These are phyloP conservation scores for Apodemia zela DNA, from an alignment of 2,888 invertebrate species.

Conservation along the genomic window DNA sequence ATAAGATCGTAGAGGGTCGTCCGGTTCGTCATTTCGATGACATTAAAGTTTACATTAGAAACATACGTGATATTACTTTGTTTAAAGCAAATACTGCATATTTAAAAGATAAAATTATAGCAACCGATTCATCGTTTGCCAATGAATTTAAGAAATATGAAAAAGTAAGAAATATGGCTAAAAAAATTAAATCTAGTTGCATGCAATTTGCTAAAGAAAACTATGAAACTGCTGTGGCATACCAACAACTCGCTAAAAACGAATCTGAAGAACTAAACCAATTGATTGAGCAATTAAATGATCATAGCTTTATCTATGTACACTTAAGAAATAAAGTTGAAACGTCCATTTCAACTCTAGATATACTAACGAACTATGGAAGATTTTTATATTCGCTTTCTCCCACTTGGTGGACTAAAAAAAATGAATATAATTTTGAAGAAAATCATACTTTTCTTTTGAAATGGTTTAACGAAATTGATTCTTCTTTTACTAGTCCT, in stretches of 20 bases:
- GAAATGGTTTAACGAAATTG: slow-evolving; percentile 16
- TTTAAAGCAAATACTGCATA: slow-evolving; percentile 39
- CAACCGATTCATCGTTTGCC: slow-evolving; percentile 31
- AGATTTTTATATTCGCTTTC: slow-evolving; percentile 37
- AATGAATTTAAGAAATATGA: slow-evolving; percentile 35
- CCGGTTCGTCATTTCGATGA: slow-evolving; percentile 39
- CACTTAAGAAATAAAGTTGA: slow-evolving; percentile 38
- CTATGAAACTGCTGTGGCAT: slow-evolving; percentile 34
- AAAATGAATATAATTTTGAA: slow-evolving; percentile 27
- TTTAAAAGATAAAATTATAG: slow-evolving; percentile 39
- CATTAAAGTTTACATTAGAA: slow-evolving; percentile 39
- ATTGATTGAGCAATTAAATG: slow-evolving; percentile 34
- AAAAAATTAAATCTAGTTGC: slow-evolving; percentile 33
- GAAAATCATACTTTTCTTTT: slow-evolving; percentile 18
- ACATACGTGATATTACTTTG: slow-evolving; percentile 40
- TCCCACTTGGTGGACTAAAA: slow-evolving; percentile 35
- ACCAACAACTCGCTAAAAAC: slow-evolving; percentile 32
- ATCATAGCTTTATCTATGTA: slow-evolving; percentile 34
- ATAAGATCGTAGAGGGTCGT: slow-evolving; percentile 42
- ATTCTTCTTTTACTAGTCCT: slow-evolving; percentile 17
- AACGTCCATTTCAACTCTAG: slow-evolving; percentile 33
- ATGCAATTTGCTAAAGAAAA: slow-evolving; percentile 36
- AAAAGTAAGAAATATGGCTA: slow-evolving; percentile 27
- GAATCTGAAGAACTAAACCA: slow-evolving; percentile 29
- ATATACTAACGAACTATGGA: slow-evolving; percentile 37